Evolutionary conservation across 2,888 invertebrate species (phyloP).

Genomic region (Orchesella flavescens): DNA sequence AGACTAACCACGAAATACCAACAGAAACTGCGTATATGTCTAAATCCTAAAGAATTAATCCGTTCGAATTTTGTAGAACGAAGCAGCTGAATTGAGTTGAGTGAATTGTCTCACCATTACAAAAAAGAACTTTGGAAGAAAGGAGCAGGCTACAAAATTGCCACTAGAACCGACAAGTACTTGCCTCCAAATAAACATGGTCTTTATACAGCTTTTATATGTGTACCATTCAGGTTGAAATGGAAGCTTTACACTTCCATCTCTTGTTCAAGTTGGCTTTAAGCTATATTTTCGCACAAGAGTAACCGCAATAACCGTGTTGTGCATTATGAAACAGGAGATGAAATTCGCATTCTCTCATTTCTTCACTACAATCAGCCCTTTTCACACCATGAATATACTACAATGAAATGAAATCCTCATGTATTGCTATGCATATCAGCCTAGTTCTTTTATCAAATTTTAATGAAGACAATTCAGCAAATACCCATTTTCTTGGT

Average conservation of each 20-base stretch:
- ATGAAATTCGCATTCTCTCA: constrained; percentile 57
- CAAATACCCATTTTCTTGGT: constrained; percentile 31
- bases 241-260: neutral
- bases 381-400: neutral
- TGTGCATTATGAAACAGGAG: constrained; percentile 55
- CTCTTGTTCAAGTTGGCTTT: neutral
- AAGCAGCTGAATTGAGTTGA: no score
- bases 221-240: neutral
- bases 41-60: constrained; percentile 33
- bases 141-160: constrained; percentile 52
- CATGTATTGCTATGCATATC: neutral
- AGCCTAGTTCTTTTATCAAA: constrained; percentile 43
- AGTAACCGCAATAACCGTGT: constrained; percentile 55
- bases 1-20: constrained; percentile 9
- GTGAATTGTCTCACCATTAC: constrained; percentile 21
- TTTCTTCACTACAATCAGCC: neutral
- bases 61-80: constrained; percentile 13
- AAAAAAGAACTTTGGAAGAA: constrained; percentile 5
- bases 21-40: neutral
- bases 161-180: constrained; percentile 53
- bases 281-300: constrained; percentile 36
- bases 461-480: constrained; percentile 59
- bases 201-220: neutral
- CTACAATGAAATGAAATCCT: constrained; percentile 40
- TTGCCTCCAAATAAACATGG: constrained; percentile 47